phyloP scores from a whole-genome alignment of 1,140 invertebrate genomes.

The Penaeus chinensis region DNA sequence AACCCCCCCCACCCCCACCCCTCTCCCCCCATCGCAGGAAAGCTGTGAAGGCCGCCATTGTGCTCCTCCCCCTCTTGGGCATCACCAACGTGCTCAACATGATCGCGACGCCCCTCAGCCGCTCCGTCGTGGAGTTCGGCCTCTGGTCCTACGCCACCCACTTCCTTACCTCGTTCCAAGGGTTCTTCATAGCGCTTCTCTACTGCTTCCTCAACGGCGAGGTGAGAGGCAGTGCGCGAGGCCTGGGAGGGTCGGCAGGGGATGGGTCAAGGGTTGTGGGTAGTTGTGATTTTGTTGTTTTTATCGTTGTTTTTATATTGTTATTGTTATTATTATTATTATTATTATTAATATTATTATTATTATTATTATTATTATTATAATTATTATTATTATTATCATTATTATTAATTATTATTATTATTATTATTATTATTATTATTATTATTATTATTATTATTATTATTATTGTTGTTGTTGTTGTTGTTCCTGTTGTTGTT shows the following conservation, averaged over 20 bases:
- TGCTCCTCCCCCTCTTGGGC: constrained; percentile 84
- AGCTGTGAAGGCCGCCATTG: constrained; percentile 81
- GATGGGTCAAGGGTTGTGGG: too few relatives aligned
- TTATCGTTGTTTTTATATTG: too few relatives aligned
- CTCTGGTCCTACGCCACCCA: constrained; percentile 78
- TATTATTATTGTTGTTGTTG: too few relatives aligned
- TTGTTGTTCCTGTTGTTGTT: too few relatives aligned
- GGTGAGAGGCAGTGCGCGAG: constrained; percentile 71
- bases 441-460: too few relatives aligned
- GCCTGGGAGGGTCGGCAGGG: neutral
- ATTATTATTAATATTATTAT: too few relatives aligned
- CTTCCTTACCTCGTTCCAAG: constrained; percentile 72
- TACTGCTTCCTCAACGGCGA: constrained; percentile 94
- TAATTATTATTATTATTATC: too few relatives aligned
- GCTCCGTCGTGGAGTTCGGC: constrained; percentile 78
- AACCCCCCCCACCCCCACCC: neutral
- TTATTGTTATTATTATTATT: too few relatives aligned
- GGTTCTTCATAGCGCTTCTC: constrained; percentile 86
- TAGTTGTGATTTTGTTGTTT: too few relatives aligned
- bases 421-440: too few relatives aligned
- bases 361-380: too few relatives aligned
- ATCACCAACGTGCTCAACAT: constrained; percentile 83
- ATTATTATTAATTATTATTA: too few relatives aligned
- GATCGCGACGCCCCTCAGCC: constrained; percentile 76
- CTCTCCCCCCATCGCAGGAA: constrained; percentile 72